Conservation (phyloP, 2,113 vertebrate genomes). For the Aspidoscelis tigris region DNA sequence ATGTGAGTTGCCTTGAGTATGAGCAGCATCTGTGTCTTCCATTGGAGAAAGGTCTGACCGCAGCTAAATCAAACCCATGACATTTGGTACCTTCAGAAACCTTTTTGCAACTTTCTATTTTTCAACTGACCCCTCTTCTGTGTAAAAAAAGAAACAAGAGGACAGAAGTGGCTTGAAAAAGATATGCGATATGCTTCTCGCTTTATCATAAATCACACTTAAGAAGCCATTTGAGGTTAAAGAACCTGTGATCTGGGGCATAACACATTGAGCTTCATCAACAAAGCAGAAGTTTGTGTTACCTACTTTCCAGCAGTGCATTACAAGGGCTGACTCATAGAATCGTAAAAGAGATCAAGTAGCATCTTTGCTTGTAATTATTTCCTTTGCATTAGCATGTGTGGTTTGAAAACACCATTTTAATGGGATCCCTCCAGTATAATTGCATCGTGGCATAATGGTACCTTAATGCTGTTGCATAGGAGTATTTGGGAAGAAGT, state of each 20-base stretch:
- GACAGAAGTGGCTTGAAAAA: conserved; percentile 50
- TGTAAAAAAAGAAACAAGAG: conserved; percentile 65
- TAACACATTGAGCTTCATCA: conserved; percentile 70
- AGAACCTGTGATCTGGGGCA: conserved; percentile 75
- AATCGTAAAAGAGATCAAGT: conserved; percentile 84
- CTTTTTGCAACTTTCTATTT: neutral
- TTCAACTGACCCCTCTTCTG: conserved; percentile 35
- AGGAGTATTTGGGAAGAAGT: conserved; percentile 60
- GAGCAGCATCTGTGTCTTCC: too few relatives aligned
- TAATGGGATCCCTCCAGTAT: conserved; percentile 79
- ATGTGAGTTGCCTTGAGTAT: too few relatives aligned
- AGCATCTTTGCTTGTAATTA: conserved; percentile 80
- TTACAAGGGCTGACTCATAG: conserved; percentile 76
- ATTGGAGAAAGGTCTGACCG: too few relatives aligned
- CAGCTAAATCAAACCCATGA: too few relatives aligned
- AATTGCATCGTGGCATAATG: conserved; percentile 75
- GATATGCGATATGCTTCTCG: conserved; percentile 71
- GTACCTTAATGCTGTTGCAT: conserved; percentile 64
- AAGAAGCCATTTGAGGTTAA: conserved; percentile 78
- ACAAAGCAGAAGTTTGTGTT: conserved; percentile 75
- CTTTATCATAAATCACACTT: conserved; percentile 77
- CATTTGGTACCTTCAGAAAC: neutral
- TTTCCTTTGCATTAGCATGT: conserved; percentile 78
- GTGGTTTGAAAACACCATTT: conserved; percentile 80
- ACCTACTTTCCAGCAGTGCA: conserved; percentile 74